Evolutionary conservation across 2,888 invertebrate species (phyloP), one percentile per base, ranked within the genome.

Genomic region (Parochlus steinenii): DNA sequence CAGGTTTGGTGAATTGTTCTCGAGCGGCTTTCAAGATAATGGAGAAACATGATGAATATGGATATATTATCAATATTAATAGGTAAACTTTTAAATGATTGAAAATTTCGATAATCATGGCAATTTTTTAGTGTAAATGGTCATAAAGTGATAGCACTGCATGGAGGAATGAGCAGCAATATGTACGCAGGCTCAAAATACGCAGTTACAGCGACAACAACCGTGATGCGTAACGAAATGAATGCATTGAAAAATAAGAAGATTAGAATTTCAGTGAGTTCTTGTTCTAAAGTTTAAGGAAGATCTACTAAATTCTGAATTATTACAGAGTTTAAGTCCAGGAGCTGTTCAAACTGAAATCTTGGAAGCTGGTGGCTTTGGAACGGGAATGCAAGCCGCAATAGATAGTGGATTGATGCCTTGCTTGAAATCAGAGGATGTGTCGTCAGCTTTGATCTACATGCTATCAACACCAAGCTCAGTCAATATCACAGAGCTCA

Each of bases 11-110:
- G 2, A 44, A 58, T 37, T 64, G 64, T 44, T 52, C 55, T 1
- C 56, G 62, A 3, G 55, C 55, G 37, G 64, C 62, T 2, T 49
- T 63, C 19, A 49, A 53, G 0, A 55, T 62, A 2, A 65, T 67
- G 64, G 58, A 55, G 39, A 51, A 48, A 31, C 40, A 33, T 4
- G 43, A 46, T 6, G 50, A 60, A 24, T 53, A 57, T 29, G 65
- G 65, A 10, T 54, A 57, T 36, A 58, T 64, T 14, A 53, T 62
- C 16, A 58, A 57, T 32, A 51, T 62, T 1, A 60, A 60, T 29
- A 27, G 20, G n/a, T n/a, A n/a, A n/a, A n/a, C n/a, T n/a, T n/a
- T n/a, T n/a, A n/a, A n/a, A n/a, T n/a, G n/a, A n/a, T n/a, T n/a
- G n/a, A n/a, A n/a, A n/a, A n/a, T n/a, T n/a, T n/a, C n/a, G n/a